Percentiles rank a stretch among this genome's conserved stretches.
Evolutionary conservation across 2,888 invertebrate species (phyloP).

Genomic region (Criorhina ranunculi): DNA sequence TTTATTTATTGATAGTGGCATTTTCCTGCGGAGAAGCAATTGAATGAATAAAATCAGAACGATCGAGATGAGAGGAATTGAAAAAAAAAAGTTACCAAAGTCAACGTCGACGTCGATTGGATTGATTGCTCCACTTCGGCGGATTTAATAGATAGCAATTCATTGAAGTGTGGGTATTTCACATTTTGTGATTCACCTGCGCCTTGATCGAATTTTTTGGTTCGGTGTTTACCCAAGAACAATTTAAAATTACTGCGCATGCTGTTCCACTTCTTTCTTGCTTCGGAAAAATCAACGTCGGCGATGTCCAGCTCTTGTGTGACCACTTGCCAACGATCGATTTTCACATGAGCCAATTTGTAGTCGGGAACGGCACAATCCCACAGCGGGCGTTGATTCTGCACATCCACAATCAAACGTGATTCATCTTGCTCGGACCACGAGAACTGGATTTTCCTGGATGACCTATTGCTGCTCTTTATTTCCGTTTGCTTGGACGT

Average conservation of each 20-base stretch:
- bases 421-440: background rate
- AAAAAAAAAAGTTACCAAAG: background rate
- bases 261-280: background rate
- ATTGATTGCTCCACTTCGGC: slow-evolving; percentile 19
- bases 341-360: background rate
- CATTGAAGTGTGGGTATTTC: background rate
- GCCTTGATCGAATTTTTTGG: background rate
- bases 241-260: background rate
- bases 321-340: background rate
- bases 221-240: background rate
- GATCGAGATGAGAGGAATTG: too few species aligned
- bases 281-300: background rate
- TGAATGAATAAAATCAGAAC: background rate
- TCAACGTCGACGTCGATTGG: background rate
- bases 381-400: background rate
- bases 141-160: slow-evolving; percentile 6
- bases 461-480: too few species aligned
- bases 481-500: background rate
- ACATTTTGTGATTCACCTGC: background rate
- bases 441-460: background rate
- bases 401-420: slow-evolving; percentile 7
- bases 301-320: background rate
- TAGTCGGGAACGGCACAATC: slow-evolving; percentile 6
- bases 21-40: too few species aligned
- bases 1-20: too few species aligned